Evolutionary conservation across 2,797 vertebrate species (phyloP).

Genomic region (Galaxias olidus): DNA sequence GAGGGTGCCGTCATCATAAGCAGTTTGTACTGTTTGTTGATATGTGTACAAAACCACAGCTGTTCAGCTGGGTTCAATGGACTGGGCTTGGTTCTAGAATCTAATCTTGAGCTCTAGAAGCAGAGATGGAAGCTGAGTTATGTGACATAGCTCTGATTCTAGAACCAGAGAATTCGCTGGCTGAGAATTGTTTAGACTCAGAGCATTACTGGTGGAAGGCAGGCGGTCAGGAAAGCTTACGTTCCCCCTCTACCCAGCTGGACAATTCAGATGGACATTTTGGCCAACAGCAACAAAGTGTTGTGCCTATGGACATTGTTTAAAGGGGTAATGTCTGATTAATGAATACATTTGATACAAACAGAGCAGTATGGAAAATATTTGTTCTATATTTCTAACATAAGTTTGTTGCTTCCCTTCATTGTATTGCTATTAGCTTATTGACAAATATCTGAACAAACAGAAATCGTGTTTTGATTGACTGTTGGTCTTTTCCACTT

Average conservation of each 20-base stretch:
- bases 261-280: constrained; percentile 2
- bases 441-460: constrained; percentile 41
- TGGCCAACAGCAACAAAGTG: neutral
- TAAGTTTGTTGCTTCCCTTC: constrained; percentile 38
- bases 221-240: no score
- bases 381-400: constrained; percentile 49
- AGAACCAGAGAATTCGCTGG: no score
- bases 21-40: no score
- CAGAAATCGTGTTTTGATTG: constrained; percentile 46
- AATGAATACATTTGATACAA: constrained; percentile 39
- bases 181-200: no score
- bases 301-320: constrained; percentile 20
- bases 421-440: constrained; percentile 42
- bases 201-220: no score
- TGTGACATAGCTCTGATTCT: no score
- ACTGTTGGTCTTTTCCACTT: constrained; percentile 44
- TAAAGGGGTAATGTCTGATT: constrained; percentile 27
- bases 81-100: no score
- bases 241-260: neutral
- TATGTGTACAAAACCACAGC: no score
- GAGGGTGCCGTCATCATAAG: no score
- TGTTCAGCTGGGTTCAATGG: no score
- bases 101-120: no score
- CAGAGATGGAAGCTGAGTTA: no score
- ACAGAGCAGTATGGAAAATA: constrained; percentile 44